phyloP scores from a whole-genome alignment of 1,140 invertebrate species.

The Liolophura sinensis region DNA sequence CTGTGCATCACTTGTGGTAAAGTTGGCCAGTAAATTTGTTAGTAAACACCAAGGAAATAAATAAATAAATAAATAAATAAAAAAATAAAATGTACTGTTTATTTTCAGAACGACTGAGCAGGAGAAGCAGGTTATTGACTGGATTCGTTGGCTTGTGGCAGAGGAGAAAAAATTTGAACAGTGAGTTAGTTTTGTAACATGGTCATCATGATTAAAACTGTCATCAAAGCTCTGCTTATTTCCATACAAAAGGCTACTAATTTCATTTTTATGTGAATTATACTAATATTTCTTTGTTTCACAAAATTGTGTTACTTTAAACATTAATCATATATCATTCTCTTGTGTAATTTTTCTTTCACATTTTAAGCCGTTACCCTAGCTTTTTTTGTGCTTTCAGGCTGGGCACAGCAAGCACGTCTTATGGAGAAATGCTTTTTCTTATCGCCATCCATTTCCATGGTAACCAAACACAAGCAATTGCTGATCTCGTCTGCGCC shows the following conservation, averaged over 20 bases:
- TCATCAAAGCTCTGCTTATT: too few species aligned
- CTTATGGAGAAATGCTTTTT: slow-evolving; percentile 94
- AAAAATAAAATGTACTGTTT: slow-evolving; percentile 1
- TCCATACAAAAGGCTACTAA: too few species aligned
- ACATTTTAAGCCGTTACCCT: background rate
- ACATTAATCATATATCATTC: too few species aligned
- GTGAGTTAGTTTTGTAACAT: slow-evolving; percentile 56
- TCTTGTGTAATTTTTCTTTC: too few species aligned
- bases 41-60: too few species aligned
- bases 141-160: slow-evolving; percentile 90
- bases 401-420: slow-evolving; percentile 31
- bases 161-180: slow-evolving; percentile 78
- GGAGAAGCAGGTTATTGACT: slow-evolving; percentile 88
- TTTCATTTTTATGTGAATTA: too few species aligned
- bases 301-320: too few species aligned
- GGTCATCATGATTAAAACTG: too few species aligned
- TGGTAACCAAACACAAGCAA: slow-evolving; percentile 85
- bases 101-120: slow-evolving; percentile 67
- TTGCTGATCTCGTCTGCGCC: slow-evolving; percentile 89
- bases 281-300: too few species aligned
- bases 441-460: slow-evolving; percentile 97
- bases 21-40: too few species aligned
- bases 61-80: too few species aligned
- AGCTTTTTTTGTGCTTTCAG: background rate
- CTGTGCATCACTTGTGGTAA: too few species aligned